A percentile compares a stretch with the other conserved stretches of the same genome.
These are phyloP conservation scores for Falco peregrinus DNA, from an alignment of 2,797 vertebrate genomes.

Conservation along the genomic window DNA sequence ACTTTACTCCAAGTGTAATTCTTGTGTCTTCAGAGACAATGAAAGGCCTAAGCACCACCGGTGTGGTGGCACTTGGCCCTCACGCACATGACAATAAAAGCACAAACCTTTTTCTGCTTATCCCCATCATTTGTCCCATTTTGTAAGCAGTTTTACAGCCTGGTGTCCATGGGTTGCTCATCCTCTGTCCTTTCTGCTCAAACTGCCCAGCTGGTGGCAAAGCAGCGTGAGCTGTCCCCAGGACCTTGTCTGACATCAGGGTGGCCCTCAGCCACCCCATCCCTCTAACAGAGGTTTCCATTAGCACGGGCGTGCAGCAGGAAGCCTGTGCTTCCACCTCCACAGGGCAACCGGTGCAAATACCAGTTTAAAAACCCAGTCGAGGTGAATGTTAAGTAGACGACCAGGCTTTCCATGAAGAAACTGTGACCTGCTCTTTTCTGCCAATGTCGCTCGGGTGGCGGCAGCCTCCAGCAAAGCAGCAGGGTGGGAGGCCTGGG, in stretches of 20 bases:
- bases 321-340: background rate
- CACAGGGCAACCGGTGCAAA: background rate
- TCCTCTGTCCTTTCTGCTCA: background rate
- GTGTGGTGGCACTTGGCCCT: background rate
- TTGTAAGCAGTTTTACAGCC: background rate
- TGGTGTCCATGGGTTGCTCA: background rate
- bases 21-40: background rate
- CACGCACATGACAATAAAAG: background rate
- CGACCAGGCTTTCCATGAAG: background rate
- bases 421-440: background rate
- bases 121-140: background rate
- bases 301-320: fast-evolving
- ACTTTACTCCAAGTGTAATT: background rate
- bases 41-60: background rate
- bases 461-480: background rate
- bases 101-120: background rate
- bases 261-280: background rate
- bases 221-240: background rate
- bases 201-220: background rate
- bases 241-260: background rate
- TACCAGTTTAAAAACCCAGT: background rate
- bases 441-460: fast-evolving
- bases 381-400: background rate
- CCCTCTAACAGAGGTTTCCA: background rate
- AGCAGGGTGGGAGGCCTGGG: background rate